Conservation (phyloP, 2,797 vertebrate genomes). For the Psittacula derbiana region DNA sequence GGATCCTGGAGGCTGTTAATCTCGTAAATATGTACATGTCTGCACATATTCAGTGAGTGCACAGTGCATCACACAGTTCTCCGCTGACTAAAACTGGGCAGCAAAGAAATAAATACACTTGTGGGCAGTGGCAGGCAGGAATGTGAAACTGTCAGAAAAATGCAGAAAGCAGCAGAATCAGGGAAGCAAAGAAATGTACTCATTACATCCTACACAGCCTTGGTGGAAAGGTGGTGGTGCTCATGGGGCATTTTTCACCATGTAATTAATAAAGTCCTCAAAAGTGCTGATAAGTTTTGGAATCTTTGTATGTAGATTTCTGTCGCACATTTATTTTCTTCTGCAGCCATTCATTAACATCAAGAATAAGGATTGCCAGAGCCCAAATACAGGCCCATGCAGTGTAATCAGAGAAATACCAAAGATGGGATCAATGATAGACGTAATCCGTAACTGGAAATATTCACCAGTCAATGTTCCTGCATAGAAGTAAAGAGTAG, state of each 20-base stretch:
- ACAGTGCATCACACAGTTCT: background rate
- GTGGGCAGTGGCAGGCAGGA: background rate
- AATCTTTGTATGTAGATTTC: background rate
- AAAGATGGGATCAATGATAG: background rate
- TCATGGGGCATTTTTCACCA: background rate
- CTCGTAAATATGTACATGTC: background rate
- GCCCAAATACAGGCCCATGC: background rate
- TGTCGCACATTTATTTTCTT: background rate
- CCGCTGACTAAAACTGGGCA: background rate
- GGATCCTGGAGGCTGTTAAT: background rate
- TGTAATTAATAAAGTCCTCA: background rate
- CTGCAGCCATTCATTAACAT: background rate
- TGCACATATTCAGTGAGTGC: background rate
- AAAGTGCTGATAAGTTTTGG: background rate
- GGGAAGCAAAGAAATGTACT: background rate
- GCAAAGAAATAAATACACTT: background rate
- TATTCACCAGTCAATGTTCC: background rate
- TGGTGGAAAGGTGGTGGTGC: background rate
- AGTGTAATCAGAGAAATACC: background rate
- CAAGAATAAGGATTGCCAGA: background rate
- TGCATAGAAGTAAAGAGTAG: background rate
- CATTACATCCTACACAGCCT: background rate
- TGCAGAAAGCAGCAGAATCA: constrained; percentile 11
- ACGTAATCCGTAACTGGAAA: background rate
- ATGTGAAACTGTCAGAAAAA: background rate